These are phyloP conservation scores for Ichneumon xanthorius DNA, from an alignment of 2,888 invertebrate genomes.

Conservation along the genomic window DNA sequence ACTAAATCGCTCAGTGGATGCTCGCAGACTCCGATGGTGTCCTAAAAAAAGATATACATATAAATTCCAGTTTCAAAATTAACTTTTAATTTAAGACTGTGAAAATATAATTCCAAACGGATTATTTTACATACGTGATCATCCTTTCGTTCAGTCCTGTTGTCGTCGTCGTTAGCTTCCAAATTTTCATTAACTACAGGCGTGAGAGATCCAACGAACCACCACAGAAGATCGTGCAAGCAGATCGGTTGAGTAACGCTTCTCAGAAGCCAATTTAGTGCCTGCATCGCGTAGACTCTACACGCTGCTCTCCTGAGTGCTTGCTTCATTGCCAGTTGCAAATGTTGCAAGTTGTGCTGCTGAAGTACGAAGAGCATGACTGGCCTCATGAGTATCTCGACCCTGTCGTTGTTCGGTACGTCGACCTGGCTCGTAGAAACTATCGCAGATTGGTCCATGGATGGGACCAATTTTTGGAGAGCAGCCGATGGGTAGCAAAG, in stretches of 20 bases:
- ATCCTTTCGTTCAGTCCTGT: conserved; percentile 84
- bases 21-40: conserved; percentile 88
- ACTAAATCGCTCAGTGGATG: conserved; percentile 93
- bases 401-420: conserved; percentile 85
- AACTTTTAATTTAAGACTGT: background rate
- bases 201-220: conserved; percentile 95
- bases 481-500: conserved; percentile 96
- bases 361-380: conserved; percentile 95
- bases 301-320: conserved; percentile 93
- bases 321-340: conserved; percentile 95
- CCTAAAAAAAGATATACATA: conserved; percentile 80
- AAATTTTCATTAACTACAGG: conserved; percentile 85
- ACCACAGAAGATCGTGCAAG: conserved; percentile 98
- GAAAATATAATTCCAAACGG: background rate
- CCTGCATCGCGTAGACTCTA: conserved; percentile 95
- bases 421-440: conserved; percentile 84
- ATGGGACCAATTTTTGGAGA: conserved; percentile 92
- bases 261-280: conserved; percentile 97
- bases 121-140: conserved; percentile 79
- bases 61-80: background rate
- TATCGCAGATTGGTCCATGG: conserved; percentile 87
- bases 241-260: conserved; percentile 96
- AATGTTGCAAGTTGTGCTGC: conserved; percentile 93
- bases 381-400: conserved; percentile 91
- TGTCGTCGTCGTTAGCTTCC: conserved; percentile 86